phyloP scores from a whole-genome alignment of 2,797 vertebrate species.

The Catostomus latipinnis region DNA sequence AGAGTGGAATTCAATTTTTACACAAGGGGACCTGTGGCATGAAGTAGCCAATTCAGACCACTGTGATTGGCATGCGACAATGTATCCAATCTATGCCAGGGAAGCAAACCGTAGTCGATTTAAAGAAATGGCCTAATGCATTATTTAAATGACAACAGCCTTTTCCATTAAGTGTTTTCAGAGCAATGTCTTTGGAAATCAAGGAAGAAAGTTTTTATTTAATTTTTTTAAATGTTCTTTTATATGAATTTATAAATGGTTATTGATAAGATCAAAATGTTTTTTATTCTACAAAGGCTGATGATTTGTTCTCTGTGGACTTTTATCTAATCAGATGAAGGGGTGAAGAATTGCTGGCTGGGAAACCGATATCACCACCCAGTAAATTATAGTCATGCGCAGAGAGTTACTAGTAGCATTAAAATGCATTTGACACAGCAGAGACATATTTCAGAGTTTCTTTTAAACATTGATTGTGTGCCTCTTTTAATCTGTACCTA shows the following conservation, averaged over 20 bases:
- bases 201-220: constrained; percentile 59
- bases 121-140: constrained; percentile 56
- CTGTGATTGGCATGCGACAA: constrained; percentile 65
- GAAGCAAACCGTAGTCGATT: constrained; percentile 42
- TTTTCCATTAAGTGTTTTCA: constrained; percentile 59
- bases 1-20: constrained; percentile 54
- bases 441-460: constrained; percentile 33
- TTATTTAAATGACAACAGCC: constrained; percentile 49
- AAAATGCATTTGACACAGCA: constrained; percentile 34
- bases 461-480: constrained; percentile 46
- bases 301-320: constrained; percentile 56
- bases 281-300: constrained; percentile 63
- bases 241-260: constrained; percentile 78
- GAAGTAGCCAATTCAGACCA: constrained; percentile 65
- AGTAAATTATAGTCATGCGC: constrained; percentile 29
- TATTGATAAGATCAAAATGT: constrained; percentile 68
- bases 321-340: constrained; percentile 39
- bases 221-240: constrained; percentile 76
- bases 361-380: constrained; percentile 31
- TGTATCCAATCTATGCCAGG: constrained; percentile 63
- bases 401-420: constrained; percentile 51
- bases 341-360: constrained; percentile 36
- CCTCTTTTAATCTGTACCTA: constrained; percentile 50
- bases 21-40: constrained; percentile 66
- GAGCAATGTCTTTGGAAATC: constrained; percentile 69